Percentiles rank a stretch among this genome's conserved stretches.
Conservation (phyloP, 2,888 invertebrate species). For the Camponotus fellah region DNA sequence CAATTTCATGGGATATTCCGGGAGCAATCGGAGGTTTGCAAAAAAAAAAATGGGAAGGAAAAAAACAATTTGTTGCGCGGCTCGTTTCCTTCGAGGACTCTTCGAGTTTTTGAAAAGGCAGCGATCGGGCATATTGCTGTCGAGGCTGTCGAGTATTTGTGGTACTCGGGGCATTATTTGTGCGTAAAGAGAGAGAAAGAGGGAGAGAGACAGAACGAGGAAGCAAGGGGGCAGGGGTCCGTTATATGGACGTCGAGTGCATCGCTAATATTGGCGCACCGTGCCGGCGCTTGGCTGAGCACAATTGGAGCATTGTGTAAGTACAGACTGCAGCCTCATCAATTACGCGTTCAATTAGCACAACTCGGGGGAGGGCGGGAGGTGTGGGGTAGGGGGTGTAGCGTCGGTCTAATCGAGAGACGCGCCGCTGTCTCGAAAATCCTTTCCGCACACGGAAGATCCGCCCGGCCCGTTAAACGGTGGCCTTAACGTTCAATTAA, state of each 20-base stretch:
- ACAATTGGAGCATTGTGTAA: constrained; percentile 84
- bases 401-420: constrained; percentile 27
- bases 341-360: constrained; percentile 82
- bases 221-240: constrained; percentile 65
- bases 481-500: constrained; percentile 53
- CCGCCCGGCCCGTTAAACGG: constrained; percentile 43
- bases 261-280: constrained; percentile 83
- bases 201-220: background rate
- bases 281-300: constrained; percentile 80
- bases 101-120: constrained; percentile 66
- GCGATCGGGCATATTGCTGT: constrained; percentile 77
- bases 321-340: constrained; percentile 83
- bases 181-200: constrained; percentile 70
- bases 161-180: constrained; percentile 83
- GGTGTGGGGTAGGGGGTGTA: constrained; percentile 11
- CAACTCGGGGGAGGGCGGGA: constrained; percentile 62
- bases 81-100: constrained; percentile 63
- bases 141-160: constrained; percentile 82
- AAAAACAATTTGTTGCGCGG: constrained; percentile 40
- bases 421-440: constrained; percentile 55
- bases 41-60: constrained; percentile 13
- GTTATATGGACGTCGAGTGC: constrained; percentile 83
- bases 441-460: constrained; percentile 42
- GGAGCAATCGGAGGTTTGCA: background rate
- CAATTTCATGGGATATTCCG: constrained; percentile 36